These are phyloP conservation scores for Adoxophyes honmai DNA, from an alignment of 1,140 invertebrate species.

Conservation along the genomic window DNA sequence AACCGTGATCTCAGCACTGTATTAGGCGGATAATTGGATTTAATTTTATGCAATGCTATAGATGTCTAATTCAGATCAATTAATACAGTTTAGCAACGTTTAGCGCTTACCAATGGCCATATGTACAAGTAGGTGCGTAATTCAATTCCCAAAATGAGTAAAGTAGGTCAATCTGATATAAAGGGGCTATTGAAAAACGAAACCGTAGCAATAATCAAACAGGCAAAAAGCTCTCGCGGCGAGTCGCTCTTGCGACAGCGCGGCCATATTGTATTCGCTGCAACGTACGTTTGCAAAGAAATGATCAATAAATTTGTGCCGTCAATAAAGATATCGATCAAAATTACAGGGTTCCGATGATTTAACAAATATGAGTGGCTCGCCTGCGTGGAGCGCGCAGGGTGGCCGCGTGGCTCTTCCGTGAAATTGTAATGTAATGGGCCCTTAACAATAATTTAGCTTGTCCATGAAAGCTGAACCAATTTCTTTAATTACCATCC, in stretches of 20 bases:
- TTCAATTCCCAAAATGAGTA: constrained; percentile 55
- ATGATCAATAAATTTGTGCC: constrained; percentile 71
- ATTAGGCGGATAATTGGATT: no score
- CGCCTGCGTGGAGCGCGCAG: constrained; percentile 44
- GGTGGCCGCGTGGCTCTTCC: constrained; percentile 65
- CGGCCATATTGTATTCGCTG: constrained; percentile 59
- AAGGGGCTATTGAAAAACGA: constrained; percentile 69
- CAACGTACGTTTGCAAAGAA: constrained; percentile 63
- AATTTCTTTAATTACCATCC: constrained; percentile 55
- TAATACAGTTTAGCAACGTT: neutral
- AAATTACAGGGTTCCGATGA: constrained; percentile 74
- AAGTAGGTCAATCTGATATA: constrained; percentile 71
- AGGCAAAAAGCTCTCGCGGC: constrained; percentile 48
- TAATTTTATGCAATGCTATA: neutral
- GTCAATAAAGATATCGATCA: constrained; percentile 76
- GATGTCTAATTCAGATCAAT: neutral
- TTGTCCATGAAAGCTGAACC: constrained; percentile 46
- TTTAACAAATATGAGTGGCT: constrained; percentile 70
- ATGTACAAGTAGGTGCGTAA: constrained; percentile 30
- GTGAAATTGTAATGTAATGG: constrained; percentile 63
- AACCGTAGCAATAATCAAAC: constrained; percentile 63
- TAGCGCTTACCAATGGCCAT: neutral
- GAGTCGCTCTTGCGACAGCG: constrained; percentile 45
- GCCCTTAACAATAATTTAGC: constrained; percentile 57
- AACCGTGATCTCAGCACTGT: no score